Conservation (phyloP, 2,888 invertebrate genomes). For the Eupithecia vulgata region DNA sequence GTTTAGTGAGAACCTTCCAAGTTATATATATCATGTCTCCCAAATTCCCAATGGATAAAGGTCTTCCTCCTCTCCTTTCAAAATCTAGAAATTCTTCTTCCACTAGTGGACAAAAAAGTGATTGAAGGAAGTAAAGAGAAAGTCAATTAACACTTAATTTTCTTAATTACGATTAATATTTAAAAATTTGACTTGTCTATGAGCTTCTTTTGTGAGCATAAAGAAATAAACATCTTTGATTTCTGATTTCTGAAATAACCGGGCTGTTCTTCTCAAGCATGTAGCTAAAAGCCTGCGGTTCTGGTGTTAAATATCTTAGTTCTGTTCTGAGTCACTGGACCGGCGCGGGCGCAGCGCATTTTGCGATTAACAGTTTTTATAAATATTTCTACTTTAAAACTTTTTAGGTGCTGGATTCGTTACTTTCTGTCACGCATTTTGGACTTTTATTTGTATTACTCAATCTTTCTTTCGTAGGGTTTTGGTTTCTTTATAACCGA, state of each 20-base stretch:
- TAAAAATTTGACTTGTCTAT: too few species aligned
- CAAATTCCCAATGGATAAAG: background rate
- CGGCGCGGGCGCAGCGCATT: conserved; percentile 52
- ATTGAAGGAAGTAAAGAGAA: too few species aligned
- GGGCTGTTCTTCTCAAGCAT: conserved; percentile 10
- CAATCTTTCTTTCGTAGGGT: background rate
- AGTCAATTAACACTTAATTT: background rate
- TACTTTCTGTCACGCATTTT: conserved; percentile 62
- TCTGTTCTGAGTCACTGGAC: conserved; percentile 71
- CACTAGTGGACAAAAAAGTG: background rate
- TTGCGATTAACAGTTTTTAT: conserved; percentile 72
- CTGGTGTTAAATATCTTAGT: conserved; percentile 57
- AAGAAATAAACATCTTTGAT: background rate
- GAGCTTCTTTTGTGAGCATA: background rate
- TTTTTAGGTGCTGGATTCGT: conserved; percentile 54
- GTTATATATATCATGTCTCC: too few species aligned
- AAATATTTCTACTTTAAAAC: conserved; percentile 57
- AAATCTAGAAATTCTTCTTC: background rate
- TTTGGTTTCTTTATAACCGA: background rate
- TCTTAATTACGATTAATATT: background rate
- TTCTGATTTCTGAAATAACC: conserved; percentile 1
- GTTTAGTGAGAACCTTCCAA: background rate
- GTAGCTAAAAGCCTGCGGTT: conserved; percentile 38
- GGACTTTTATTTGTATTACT: conserved; percentile 40
- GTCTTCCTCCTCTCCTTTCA: background rate